Conservation (phyloP, 2,888 invertebrate genomes). For the Tipula lateralis region DNA sequence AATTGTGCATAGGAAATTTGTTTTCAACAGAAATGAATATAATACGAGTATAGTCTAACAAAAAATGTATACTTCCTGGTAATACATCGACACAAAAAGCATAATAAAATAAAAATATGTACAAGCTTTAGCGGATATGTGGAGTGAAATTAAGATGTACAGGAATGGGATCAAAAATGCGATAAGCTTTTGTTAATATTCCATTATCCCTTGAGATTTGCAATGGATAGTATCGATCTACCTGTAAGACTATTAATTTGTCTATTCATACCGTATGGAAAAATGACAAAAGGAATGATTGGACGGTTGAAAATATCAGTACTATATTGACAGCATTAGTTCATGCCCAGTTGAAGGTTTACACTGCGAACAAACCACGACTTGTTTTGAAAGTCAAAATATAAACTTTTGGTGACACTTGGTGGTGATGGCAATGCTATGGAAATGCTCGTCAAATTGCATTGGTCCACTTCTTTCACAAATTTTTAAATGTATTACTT, state of each 20-base stretch:
- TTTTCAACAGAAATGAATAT: background rate
- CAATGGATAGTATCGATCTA: background rate
- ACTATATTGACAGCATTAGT: too few relatives aligned
- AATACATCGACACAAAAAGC: background rate
- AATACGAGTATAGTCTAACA: background rate
- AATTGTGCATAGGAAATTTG: constrained; percentile 1
- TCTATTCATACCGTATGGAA: too few relatives aligned
- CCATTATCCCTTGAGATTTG: background rate
- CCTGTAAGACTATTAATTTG: background rate
- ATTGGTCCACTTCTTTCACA: too few relatives aligned
- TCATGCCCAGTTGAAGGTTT: too few relatives aligned
- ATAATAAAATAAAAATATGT: background rate
- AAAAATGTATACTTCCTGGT: background rate
- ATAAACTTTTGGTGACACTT: too few relatives aligned
- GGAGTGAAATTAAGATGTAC: background rate
- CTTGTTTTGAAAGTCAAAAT: too few relatives aligned
- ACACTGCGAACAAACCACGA: too few relatives aligned
- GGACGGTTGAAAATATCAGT: too few relatives aligned
- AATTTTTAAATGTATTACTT: too few relatives aligned
- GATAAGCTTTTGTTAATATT: background rate
- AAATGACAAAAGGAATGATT: too few relatives aligned
- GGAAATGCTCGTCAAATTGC: too few relatives aligned
- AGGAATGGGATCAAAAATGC: background rate
- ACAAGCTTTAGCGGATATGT: background rate
- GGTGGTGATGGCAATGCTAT: too few relatives aligned